Evolutionary conservation across 2,113 vertebrate species (phyloP), one percentile per base, ranked within the genome.

Genomic region (Stegostoma tigrinum): DNA sequence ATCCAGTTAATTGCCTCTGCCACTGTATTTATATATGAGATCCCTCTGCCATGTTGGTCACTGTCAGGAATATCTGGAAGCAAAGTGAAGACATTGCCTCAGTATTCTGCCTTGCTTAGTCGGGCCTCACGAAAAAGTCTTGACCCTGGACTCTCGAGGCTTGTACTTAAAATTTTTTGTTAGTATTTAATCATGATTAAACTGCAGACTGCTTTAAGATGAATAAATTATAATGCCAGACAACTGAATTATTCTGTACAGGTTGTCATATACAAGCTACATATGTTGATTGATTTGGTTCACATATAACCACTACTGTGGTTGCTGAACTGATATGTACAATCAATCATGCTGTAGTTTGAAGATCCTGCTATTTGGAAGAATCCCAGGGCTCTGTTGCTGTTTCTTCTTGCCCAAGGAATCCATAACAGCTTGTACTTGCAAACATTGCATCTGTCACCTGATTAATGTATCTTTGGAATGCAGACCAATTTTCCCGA

Each of bases 351-450:
- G 64, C 55, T 6, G 19, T 91, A 17, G n/a, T 61, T 90, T 90
- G 52, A 55, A 61, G n/a, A 34, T 61, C 52, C 55, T 90, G 52
- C 27, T 90, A 64, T 90, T 90, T 90, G 87, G 55, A 61, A 89
- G 34, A 66, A 91, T 38, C 89, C 89, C 34, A 66, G n/a, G 80
- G 55, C 1, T n/a, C 38, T 66, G 19, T n/a, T 64, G 5, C 12
- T 66, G 55, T 21, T n/a, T 14, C 34, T 66, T 91, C 61, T 23
- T 66, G 30, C 15, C 89, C 61, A 38, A 52, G 3, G 52, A 90
- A 90, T 17, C 87, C 34, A 48, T 89, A 89, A 89, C 80, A 42
- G 80, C 80, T 83, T 83, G 80, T 83, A 42, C 80, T 83, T 90
- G 12, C 14, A 90, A 91, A 38, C 61, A 23, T 91, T 66, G 61